A percentile compares a stretch with the other conserved stretches of the same genome.
Evolutionary conservation across 2,113 vertebrate species (phyloP).

Genomic region (Gobio gobio): DNA sequence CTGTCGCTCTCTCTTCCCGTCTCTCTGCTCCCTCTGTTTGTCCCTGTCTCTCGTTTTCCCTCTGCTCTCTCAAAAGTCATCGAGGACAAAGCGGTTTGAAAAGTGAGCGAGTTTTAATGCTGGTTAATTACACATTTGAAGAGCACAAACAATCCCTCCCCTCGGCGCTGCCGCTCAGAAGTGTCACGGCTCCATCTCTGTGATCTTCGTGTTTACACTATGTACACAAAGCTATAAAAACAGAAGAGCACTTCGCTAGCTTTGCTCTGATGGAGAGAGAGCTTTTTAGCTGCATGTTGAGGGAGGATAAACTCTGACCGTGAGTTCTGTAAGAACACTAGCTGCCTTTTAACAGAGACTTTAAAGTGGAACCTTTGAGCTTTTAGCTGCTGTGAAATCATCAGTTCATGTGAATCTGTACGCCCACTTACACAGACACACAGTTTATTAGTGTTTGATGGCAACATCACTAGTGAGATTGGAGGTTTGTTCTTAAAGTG

Average conservation of each 20-base stretch:
- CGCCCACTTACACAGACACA: neutral
- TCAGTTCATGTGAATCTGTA: neutral
- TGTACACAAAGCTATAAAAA: slow-evolving; percentile 26
- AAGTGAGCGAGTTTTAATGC: slow-evolving; percentile 41
- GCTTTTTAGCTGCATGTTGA: slow-evolving; percentile 2
- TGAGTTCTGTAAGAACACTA: neutral
- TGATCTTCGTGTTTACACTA: slow-evolving; percentile 19
- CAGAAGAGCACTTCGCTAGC: slow-evolving; percentile 12
- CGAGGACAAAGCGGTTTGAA: neutral
- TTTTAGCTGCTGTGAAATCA: slow-evolving; percentile 6
- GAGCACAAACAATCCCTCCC: slow-evolving; percentile 18
- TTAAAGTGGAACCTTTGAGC: slow-evolving; percentile 22
- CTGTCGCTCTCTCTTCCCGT: neutral
- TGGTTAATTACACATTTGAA: slow-evolving; percentile 35
- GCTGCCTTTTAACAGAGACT: slow-evolving; percentile 1
- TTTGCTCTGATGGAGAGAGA: neutral
- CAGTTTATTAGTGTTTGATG: slow-evolving; percentile 4
- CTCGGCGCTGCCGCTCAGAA: neutral
- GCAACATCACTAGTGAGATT: neutral
- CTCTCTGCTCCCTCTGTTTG: slow-evolving; percentile 4
- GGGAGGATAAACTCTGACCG: slow-evolving; percentile 16
- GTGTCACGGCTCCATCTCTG: slow-evolving; percentile 22
- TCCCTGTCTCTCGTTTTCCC: slow-evolving; percentile 8
- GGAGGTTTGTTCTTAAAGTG: neutral
- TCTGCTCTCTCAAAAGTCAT: slow-evolving; percentile 12